Evolutionary conservation across 2,888 invertebrate genomes (phyloP).

Genomic region (Leptothorax acervorum): DNA sequence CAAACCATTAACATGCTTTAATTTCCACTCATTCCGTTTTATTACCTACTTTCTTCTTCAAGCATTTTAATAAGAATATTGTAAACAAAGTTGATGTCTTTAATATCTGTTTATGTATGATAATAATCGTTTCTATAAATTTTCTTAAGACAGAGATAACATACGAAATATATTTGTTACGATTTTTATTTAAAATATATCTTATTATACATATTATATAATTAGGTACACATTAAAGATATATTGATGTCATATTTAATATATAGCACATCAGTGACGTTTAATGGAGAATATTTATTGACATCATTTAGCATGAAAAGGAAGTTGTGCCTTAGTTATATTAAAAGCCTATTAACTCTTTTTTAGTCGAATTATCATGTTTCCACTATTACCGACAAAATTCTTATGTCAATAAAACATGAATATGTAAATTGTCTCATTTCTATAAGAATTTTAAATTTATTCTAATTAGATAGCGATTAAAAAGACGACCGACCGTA

Average conservation of each 20-base stretch:
- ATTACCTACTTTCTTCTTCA: background rate
- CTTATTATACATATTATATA: no score
- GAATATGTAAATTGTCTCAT: background rate
- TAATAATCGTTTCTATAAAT: slow-evolving; percentile 19
- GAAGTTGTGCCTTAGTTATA: no score
- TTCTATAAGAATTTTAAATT: background rate
- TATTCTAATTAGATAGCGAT: background rate
- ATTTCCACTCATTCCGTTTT: background rate
- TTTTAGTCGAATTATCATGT: background rate
- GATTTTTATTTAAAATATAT: slow-evolving; percentile 14
- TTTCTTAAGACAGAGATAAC: background rate
- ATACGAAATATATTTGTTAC: slow-evolving; percentile 54
- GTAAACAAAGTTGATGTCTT: background rate
- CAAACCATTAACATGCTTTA: background rate
- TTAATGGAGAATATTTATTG: no score
- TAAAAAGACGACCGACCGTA: background rate
- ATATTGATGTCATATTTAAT: no score
- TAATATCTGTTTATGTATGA: slow-evolving; percentile 1
- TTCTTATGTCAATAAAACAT: background rate
- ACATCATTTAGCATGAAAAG: no score
- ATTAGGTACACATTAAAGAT: no score
- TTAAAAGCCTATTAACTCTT: background rate
- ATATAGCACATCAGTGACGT: no score
- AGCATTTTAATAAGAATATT: no score
- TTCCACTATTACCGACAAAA: background rate